Percentiles rank a stretch among this genome's conserved stretches.
phyloP scores from a whole-genome alignment of 2,113 vertebrate genomes.

The Neotragus moschatus region DNA sequence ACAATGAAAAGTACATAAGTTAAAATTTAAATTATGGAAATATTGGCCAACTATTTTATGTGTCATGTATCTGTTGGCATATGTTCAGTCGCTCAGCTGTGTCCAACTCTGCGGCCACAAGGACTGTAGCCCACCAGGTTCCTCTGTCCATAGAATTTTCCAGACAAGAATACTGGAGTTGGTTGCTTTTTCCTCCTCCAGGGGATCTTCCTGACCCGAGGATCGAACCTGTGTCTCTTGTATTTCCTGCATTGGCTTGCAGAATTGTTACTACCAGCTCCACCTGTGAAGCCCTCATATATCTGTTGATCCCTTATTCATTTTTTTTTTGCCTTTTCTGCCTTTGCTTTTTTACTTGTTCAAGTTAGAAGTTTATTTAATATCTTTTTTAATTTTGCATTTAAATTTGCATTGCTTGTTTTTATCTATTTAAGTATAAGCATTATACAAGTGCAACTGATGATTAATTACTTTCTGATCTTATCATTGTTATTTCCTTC shows the following conservation, averaged over 20 bases:
- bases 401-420: neutral
- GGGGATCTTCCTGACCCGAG: neutral
- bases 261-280: neutral
- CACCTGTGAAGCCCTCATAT: neutral
- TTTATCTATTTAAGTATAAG: constrained; percentile 38
- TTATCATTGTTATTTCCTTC: constrained; percentile 42
- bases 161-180: neutral
- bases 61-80: neutral
- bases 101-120: neutral
- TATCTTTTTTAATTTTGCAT: neutral
- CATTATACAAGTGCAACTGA: neutral
- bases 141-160: neutral
- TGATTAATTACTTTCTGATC: constrained; percentile 40
- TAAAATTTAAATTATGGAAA: neutral
- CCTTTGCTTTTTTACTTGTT: neutral
- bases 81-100: neutral
- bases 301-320: neutral
- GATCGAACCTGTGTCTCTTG: neutral
- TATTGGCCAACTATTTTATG: neutral
- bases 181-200: neutral
- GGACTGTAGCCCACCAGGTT: neutral
- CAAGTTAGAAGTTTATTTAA: neutral
- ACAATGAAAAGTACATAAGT: neutral
- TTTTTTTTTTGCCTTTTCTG: constrained; percentile 29
- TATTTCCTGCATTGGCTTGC: neutral